A percentile compares a stretch with the other conserved stretches of the same genome.
These are phyloP conservation scores for Dyspetes luteomarginatus DNA, from an alignment of 2,888 invertebrate species.

Conservation along the genomic window DNA sequence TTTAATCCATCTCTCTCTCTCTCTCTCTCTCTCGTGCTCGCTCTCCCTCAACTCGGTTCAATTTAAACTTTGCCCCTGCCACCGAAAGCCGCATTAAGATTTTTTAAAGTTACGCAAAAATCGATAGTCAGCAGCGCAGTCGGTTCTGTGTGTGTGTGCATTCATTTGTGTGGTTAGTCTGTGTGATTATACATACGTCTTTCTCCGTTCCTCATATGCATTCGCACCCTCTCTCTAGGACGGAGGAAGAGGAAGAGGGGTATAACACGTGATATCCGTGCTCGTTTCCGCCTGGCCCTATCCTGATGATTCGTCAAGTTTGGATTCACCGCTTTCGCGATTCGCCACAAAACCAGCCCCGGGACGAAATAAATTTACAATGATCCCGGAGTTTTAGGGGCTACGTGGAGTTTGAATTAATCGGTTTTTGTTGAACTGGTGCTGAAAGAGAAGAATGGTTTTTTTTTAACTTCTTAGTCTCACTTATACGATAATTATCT, in stretches of 20 bases:
- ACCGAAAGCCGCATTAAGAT: constrained; percentile 82
- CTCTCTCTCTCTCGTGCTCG: constrained; percentile 46
- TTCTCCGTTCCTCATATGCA: constrained; percentile 52
- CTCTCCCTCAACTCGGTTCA: constrained; percentile 74
- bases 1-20: constrained; percentile 48
- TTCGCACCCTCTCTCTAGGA: constrained; percentile 51
- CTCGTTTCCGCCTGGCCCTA: constrained; percentile 67
- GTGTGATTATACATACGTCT: constrained; percentile 17
- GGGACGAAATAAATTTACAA: constrained; percentile 62
- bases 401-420: constrained; percentile 56
- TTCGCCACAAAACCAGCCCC: constrained; percentile 49
- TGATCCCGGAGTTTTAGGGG: constrained; percentile 61
- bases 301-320: constrained; percentile 68
- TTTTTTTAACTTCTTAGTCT: constrained; percentile 49
- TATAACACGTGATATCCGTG: constrained; percentile 66
- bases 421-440: constrained; percentile 42
- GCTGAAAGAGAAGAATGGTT: constrained; percentile 34
- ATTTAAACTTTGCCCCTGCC: constrained; percentile 80
- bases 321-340: constrained; percentile 60
- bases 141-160: constrained; percentile 14
- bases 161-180: neutral
- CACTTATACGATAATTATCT: constrained; percentile 51
- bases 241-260: neutral
- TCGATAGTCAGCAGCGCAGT: constrained; percentile 71
- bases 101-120: constrained; percentile 81